Conservation (phyloP, 2,797 vertebrate genomes). For the Crax fasciolata region DNA sequence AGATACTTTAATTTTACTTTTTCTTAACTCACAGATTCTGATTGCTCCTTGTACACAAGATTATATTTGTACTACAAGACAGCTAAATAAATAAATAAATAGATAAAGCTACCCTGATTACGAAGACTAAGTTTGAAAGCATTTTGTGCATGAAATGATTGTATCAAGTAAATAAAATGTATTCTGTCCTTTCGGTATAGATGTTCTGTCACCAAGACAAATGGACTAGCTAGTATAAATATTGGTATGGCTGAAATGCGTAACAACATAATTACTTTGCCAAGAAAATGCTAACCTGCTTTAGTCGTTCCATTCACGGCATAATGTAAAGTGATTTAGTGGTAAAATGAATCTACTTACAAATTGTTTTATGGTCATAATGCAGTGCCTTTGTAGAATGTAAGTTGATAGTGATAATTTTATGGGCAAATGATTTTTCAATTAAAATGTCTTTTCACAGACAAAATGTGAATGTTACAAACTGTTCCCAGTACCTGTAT, state of each 20-base stretch:
- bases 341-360: conserved; percentile 81
- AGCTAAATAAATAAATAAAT: conserved; percentile 9
- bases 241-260: conserved; percentile 78
- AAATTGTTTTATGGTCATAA: conserved; percentile 84
- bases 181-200: conserved; percentile 74
- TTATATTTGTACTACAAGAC: conserved; percentile 22
- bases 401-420: conserved; percentile 84
- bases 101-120: conserved; percentile 37
- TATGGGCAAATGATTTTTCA: conserved; percentile 87
- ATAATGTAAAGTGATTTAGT: conserved; percentile 82
- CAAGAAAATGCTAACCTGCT: conserved; percentile 78
- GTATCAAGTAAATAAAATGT: conserved; percentile 77
- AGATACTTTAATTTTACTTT: neutral
- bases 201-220: conserved; percentile 83
- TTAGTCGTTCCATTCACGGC: conserved; percentile 79
- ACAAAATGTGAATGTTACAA: conserved; percentile 76
- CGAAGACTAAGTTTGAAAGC: conserved; percentile 65
- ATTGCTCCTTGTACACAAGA: neutral
- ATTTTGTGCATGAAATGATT: conserved; percentile 74
- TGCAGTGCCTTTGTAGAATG: conserved; percentile 76
- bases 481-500: conserved; percentile 66
- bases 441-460: conserved; percentile 83
- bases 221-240: conserved; percentile 73
- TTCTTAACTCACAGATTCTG: neutral
- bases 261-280: conserved; percentile 83